Base-by-base conservation (phyloP, 2,113 vertebrate species). In the Ceyx margarethae region DNA sequence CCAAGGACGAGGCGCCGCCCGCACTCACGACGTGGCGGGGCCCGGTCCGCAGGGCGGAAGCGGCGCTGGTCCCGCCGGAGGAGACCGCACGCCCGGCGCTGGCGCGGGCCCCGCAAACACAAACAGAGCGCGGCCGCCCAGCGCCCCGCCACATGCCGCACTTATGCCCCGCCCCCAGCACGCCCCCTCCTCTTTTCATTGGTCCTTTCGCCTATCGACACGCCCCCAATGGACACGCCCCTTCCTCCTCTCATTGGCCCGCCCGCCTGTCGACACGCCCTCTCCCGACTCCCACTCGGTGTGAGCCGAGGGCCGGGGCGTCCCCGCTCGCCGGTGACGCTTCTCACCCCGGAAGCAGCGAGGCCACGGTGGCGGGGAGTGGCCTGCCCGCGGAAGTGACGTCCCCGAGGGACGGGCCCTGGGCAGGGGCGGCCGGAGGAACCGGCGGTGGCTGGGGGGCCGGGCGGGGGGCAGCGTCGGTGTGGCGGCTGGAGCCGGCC, bases 171-270 rank as follows among this genome's bases (percentile, higher is more conserved):
- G 58, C 62, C 58, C 67, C 48, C 8, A 42, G 1, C 43, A 21
- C 33, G 57, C 42, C 23, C 31, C 33, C 14, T 3, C 45, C 35
- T 3, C 15, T 37, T 4, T 14, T 31, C 31, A 68, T 61, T 68
- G 72, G 82, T 4, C 54, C 6, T 15, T 1, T 6, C 5, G 4
- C 11, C 3, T 4, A 3, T 1, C 1, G 14, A 26, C 40, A n/a
- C 73, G 64, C 71, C 69, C 54, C 13, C 12, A 25, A 23, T 25
- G 11, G 50, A 8, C 28, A 54, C 51, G 23, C 33, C 33, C 33
- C 16, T 31, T 16, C 60, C 21, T 48, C 21, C 21, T 22, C 11
- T 48, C 46, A 48, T 23, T 48, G 46, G 46, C 21, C 33, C 33
- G 33, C 33, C 33, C 21, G 46, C 21, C 46, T 48, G 46, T 22